Base-by-base conservation (phyloP, 2,797 vertebrate genomes). In the Amniataba percoides region DNA sequence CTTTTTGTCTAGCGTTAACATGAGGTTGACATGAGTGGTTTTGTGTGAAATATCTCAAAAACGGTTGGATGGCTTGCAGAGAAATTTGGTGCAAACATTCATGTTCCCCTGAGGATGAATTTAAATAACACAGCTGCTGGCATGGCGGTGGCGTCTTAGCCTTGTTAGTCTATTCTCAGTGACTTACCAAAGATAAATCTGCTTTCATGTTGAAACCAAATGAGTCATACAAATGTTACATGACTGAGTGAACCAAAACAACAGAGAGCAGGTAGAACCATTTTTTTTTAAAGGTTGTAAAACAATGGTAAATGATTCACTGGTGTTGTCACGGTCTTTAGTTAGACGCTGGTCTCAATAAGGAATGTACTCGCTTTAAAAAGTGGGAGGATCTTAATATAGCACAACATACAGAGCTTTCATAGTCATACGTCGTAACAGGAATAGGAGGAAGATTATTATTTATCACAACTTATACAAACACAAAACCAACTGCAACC, bases 401-500 rank as follows among this genome's bases (percentile, higher is more conserved):
- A 7, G 16, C 15, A 16, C 11, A 69, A 25, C 45, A 21, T 18
- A n/a, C 5, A 36, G 7, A 21, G 31, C 11, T 27, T 51, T 57
- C 39, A 25, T 23, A 40, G 45, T 62, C 51, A 66, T 34, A 51
- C 66, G 53, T 71, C 27, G 52, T 21, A 12, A 55, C n/a, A 51
- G 63, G 36, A 42, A 74, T 6, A 42, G 10, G 10, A 25, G 36
- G 45, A 59, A 12, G 16, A 71, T 48, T 40, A 39, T 69, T 40
- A 77, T 69, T 83, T 52, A 73, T 74, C 71, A 53, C 39, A 70
- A 64, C 64, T 60, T 77, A 34, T 81, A 80, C 48, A 82, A 79
- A 82, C 19, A 60, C 42, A 57, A 86, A 87, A 81, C 65, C 66
- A 81, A 77, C n/a, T 0, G 67, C 65, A 70, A 45, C 73, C 58